Evolutionary conservation across 2,113 vertebrate species (phyloP).

Genomic region (Carollia perspicillata): DNA sequence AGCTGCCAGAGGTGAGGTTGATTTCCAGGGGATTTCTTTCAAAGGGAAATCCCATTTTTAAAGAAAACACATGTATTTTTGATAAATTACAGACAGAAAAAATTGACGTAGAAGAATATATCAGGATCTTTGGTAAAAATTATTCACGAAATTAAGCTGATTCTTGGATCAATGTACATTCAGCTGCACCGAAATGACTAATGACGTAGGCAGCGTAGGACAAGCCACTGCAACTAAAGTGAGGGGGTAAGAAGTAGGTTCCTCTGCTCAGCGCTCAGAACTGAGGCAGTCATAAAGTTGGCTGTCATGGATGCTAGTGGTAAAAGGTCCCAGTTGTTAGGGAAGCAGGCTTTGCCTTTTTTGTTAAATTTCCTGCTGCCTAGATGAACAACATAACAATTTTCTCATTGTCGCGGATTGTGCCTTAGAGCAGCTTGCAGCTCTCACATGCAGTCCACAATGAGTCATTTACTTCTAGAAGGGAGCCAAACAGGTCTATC

Average conservation of each 20-base stretch:
- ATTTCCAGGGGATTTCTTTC: constrained; percentile 49
- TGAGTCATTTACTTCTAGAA: constrained; percentile 78
- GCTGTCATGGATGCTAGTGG: neutral
- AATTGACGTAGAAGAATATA: constrained; percentile 32
- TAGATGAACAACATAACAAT: constrained; percentile 71
- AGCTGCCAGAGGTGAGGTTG: constrained; percentile 12
- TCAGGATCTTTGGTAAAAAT: constrained; percentile 33
- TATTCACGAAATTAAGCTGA: neutral
- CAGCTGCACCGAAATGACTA: constrained; percentile 1
- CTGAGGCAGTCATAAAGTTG: constrained; percentile 47
- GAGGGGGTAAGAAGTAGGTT: neutral
- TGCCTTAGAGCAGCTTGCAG: constrained; percentile 79
- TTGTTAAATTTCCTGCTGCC: constrained; percentile 63
- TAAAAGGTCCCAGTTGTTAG: constrained; percentile 37
- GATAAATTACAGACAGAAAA: constrained; percentile 5
- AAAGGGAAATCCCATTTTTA: constrained; percentile 59
- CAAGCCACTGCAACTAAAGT: neutral
- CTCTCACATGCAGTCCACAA: constrained; percentile 73
- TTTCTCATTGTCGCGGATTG: constrained; percentile 74
- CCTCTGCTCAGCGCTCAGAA: neutral
- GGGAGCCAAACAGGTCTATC: constrained; percentile 79
- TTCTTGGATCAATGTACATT: neutral
- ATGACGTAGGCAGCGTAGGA: neutral
- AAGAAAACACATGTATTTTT: constrained; percentile 31
- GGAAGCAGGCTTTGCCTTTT: constrained; percentile 47